Conservation (phyloP, 2,888 invertebrate species). For the Aphidoletes aphidimyza region DNA sequence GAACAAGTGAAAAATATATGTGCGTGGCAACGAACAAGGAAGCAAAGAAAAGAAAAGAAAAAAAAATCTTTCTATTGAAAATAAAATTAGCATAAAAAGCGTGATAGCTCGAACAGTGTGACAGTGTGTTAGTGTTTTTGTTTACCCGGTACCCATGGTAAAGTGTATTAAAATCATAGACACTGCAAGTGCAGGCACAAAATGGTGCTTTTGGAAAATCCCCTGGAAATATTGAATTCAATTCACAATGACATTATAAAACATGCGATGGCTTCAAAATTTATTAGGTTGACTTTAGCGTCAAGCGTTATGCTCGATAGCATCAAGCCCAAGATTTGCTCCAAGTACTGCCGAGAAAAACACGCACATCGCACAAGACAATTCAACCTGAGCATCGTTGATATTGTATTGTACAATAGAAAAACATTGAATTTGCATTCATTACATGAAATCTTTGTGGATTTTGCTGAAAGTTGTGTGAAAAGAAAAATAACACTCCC, state of each 20-base stretch:
- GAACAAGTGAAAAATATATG: conserved; percentile 17
- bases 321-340: neutral
- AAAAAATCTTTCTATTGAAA: conserved; percentile 25
- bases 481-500: neutral
- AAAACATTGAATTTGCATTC: neutral
- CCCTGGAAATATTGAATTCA: neutral
- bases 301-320: neutral
- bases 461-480: neutral
- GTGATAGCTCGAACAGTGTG: neutral
- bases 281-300: neutral
- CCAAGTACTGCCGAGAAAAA: neutral
- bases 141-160: neutral
- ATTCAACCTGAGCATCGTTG: neutral
- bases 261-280: neutral
- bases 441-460: neutral
- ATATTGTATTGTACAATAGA: no score
- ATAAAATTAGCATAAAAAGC: conserved; percentile 30
- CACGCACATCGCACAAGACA: neutral
- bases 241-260: neutral
- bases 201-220: neutral
- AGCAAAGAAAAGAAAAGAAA: neutral
- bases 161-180: neutral
- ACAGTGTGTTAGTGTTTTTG: neutral
- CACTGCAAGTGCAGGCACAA: neutral
- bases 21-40: no score